These are phyloP conservation scores for Tiphia femorata DNA, from an alignment of 2,888 invertebrate genomes.

Conservation along the genomic window DNA sequence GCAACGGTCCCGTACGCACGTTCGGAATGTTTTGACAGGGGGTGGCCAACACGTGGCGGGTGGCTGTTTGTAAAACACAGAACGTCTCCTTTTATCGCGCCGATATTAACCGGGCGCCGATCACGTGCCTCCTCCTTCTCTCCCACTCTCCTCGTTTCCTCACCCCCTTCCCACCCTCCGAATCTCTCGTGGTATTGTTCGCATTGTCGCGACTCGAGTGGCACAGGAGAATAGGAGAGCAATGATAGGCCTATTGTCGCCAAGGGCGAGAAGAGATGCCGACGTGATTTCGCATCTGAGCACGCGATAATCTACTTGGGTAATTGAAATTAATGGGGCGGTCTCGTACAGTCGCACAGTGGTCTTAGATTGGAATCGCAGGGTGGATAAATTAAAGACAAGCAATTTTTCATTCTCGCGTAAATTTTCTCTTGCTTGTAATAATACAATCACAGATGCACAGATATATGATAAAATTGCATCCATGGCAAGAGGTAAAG, in stretches of 20 bases:
- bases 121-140: constrained; percentile 53
- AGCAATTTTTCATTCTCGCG: too few relatives aligned
- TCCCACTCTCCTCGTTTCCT: too few relatives aligned
- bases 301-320: constrained; percentile 44
- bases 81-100: constrained; percentile 61
- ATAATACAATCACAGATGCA: too few relatives aligned
- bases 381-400: too few relatives aligned
- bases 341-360: too few relatives aligned
- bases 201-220: constrained; percentile 64
- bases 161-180: background rate
- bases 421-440: too few relatives aligned
- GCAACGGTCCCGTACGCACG: constrained; percentile 9
- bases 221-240: constrained; percentile 23
- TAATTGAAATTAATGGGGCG: constrained; percentile 55
- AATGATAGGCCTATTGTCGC: constrained; percentile 49
- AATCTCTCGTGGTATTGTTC: constrained; percentile 48
- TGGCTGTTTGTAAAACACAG: constrained; percentile 67
- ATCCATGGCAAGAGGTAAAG: too few relatives aligned
- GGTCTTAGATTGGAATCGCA: too few relatives aligned
- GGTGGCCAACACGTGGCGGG: constrained; percentile 61
- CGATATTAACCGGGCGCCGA: constrained; percentile 60
- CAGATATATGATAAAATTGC: too few relatives aligned
- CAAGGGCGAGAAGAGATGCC: constrained; percentile 14
- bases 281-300: constrained; percentile 47
- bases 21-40: constrained; percentile 67